phyloP scores from a whole-genome alignment of 2,113 vertebrate genomes.

The Gracilinanus agilis region DNA sequence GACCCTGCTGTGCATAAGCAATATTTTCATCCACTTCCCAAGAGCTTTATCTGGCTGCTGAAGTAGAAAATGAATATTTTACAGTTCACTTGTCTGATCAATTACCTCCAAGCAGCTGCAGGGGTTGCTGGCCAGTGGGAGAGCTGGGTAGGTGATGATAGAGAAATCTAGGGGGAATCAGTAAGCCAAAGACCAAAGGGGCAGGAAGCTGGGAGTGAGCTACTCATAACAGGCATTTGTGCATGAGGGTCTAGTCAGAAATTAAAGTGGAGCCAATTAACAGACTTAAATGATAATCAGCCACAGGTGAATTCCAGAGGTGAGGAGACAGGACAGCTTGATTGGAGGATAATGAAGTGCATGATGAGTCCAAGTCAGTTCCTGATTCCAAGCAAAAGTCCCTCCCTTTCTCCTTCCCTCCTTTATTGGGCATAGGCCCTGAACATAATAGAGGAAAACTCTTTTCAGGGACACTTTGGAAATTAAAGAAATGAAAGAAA shows the following conservation, averaged over 20 bases:
- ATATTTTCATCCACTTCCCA: conserved; percentile 96
- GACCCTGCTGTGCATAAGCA: conserved; percentile 96
- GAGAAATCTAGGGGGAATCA: conserved; percentile 92
- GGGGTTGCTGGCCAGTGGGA: conserved; percentile 95
- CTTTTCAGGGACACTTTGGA: conserved; percentile 66
- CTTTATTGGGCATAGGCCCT: conserved; percentile 66
- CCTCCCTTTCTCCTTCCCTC: conserved; percentile 64
- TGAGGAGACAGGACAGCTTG: conserved; percentile 87
- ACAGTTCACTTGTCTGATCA: conserved; percentile 99
- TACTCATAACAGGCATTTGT: conserved; percentile 85
- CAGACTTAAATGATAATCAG: conserved; percentile 89
- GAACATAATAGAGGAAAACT: conserved; percentile 76
- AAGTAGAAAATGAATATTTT: conserved; percentile 99
- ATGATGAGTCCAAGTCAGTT: conserved; percentile 84
- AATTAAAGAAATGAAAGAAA: conserved; percentile 71
- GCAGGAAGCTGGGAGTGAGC: conserved; percentile 86
- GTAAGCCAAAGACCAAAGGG: conserved; percentile 85
- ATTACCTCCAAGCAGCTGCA: conserved; percentile 99
- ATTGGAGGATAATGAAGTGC: conserved; percentile 86
- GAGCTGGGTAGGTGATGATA: conserved; percentile 93
- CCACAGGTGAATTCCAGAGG: conserved; percentile 89
- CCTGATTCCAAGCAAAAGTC: conserved; percentile 53
- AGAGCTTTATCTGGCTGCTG: conserved; percentile 99
- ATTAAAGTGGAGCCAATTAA: conserved; percentile 92
- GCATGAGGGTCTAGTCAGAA: conserved; percentile 81